These are phyloP conservation scores for Lepisosteus oculatus DNA, from an alignment of 2,113 vertebrate species.

Conservation along the genomic window DNA sequence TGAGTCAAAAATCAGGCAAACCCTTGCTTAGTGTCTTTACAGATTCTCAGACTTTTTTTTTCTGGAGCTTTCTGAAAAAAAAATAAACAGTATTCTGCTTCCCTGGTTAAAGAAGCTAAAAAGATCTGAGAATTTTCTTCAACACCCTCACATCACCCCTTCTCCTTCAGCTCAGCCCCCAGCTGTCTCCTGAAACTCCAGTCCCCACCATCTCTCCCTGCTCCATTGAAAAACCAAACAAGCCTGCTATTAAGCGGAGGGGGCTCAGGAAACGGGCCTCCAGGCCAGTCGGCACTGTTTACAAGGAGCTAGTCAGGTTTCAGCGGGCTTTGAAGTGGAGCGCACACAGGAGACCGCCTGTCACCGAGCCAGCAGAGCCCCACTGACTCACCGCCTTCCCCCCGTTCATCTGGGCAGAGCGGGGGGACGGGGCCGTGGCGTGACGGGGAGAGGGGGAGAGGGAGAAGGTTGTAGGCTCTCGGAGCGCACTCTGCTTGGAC, in stretches of 20 bases:
- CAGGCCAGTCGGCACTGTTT: slow-evolving; percentile 59
- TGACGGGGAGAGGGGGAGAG: slow-evolving; percentile 23
- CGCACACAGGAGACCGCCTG: slow-evolving; percentile 62
- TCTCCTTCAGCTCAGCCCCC: slow-evolving; percentile 5
- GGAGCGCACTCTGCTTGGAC: no score
- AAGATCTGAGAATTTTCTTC: slow-evolving; percentile 47
- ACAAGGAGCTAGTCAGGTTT: slow-evolving; percentile 64
- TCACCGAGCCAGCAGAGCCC: slow-evolving; percentile 53
- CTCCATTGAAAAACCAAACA: slow-evolving; percentile 62
- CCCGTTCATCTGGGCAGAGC: slow-evolving; percentile 51
- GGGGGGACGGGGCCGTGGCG: not conserved
- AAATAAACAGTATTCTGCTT: slow-evolving; percentile 44
- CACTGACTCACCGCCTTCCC: slow-evolving; percentile 62
- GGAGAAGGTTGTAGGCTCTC: slow-evolving; percentile 5
- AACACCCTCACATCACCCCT: no score
- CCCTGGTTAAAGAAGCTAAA: slow-evolving; percentile 38
- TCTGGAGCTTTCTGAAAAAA: slow-evolving; percentile 27
- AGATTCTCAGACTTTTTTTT: slow-evolving; percentile 32
- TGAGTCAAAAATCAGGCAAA: slow-evolving; percentile 27
- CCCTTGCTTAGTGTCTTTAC: slow-evolving; percentile 23
- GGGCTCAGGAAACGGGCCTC: slow-evolving; percentile 66
- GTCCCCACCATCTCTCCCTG: slow-evolving; percentile 37
- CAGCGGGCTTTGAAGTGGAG: slow-evolving; percentile 59
- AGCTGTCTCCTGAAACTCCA: not conserved
- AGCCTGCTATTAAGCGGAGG: slow-evolving; percentile 63